phyloP scores from a whole-genome alignment of 2,888 invertebrate genomes.

The Smittia aterrima region DNA sequence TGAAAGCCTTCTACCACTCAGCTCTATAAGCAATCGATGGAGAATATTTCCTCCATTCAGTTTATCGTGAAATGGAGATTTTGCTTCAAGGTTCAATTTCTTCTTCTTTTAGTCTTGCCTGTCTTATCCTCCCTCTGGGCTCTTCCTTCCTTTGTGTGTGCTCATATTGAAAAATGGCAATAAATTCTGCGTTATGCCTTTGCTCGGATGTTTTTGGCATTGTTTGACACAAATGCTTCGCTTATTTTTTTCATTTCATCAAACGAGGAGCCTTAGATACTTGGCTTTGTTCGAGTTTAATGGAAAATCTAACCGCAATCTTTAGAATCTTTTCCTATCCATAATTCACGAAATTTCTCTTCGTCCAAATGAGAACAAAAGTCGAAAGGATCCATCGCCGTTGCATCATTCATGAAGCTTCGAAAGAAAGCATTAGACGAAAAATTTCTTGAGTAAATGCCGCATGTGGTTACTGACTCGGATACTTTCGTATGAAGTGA shows the following conservation, averaged over 20 bases:
- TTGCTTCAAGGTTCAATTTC: not conserved
- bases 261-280: too few relatives aligned
- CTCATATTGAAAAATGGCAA: conserved; percentile 8
- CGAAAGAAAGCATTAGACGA: not conserved
- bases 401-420: not conserved
- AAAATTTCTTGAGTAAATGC: not conserved
- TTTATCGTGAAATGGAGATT: not conserved
- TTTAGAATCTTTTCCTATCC: too few relatives aligned
- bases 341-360: not conserved
- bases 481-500: not conserved
- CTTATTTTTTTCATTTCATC: not conserved
- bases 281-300: not conserved
- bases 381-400: not conserved
- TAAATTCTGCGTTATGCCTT: not conserved
- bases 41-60: not conserved
- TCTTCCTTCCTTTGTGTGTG: not conserved
- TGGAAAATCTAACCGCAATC: too few relatives aligned
- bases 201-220: not conserved
- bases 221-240: not conserved
- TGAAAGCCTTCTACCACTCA: not conserved
- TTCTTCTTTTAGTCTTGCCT: not conserved
- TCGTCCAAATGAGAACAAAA: not conserved
- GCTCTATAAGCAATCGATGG: not conserved
- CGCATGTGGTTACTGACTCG: not conserved
- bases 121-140: not conserved